Conservation (phyloP, 1,140 invertebrate genomes). For the Drosophila teissieri region DNA sequence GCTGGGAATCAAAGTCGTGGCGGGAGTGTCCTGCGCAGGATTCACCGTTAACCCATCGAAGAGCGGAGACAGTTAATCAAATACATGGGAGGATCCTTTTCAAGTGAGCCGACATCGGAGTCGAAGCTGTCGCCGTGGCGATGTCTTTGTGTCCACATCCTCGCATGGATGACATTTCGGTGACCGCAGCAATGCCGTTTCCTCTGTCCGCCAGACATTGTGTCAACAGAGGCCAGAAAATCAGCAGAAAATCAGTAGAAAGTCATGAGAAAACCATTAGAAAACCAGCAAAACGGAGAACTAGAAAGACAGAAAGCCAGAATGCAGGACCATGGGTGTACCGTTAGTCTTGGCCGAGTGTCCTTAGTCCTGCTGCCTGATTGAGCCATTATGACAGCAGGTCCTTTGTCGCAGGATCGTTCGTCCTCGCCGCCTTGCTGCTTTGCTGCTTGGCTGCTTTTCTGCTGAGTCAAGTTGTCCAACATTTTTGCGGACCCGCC, state of each 20-base stretch:
- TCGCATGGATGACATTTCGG: slow-evolving; percentile 27
- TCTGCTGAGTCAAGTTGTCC: slow-evolving; percentile 78
- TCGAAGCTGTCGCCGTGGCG: slow-evolving; percentile 23
- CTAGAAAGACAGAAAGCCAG: too few relatives aligned
- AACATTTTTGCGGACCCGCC: slow-evolving; percentile 44
- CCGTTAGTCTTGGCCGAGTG: slow-evolving; percentile 16
- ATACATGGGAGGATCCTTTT: slow-evolving; percentile 20
- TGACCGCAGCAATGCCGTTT: slow-evolving; percentile 31
- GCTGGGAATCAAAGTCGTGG: slow-evolving; percentile 29
- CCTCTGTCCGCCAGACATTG: slow-evolving; percentile 24
- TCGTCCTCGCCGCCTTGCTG: neutral
- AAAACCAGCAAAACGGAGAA: too few relatives aligned
- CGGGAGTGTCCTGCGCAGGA: slow-evolving; percentile 6
- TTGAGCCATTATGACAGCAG: slow-evolving; percentile 73
- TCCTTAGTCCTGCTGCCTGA: slow-evolving; percentile 45
- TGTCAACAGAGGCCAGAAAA: slow-evolving; percentile 30
- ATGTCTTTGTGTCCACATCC: neutral
- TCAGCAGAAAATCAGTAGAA: neutral
- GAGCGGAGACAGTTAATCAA: slow-evolving; percentile 33
- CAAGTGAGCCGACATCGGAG: slow-evolving; percentile 22
- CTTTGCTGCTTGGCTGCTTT: slow-evolving; percentile 71
- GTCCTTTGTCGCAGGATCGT: slow-evolving; percentile 17
- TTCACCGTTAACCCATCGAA: slow-evolving; percentile 28
- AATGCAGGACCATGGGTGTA: neutral
- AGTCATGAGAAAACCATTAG: too few relatives aligned